These are phyloP conservation scores for Elysia crispata DNA, from an alignment of 2,888 invertebrate genomes.

Conservation along the genomic window DNA sequence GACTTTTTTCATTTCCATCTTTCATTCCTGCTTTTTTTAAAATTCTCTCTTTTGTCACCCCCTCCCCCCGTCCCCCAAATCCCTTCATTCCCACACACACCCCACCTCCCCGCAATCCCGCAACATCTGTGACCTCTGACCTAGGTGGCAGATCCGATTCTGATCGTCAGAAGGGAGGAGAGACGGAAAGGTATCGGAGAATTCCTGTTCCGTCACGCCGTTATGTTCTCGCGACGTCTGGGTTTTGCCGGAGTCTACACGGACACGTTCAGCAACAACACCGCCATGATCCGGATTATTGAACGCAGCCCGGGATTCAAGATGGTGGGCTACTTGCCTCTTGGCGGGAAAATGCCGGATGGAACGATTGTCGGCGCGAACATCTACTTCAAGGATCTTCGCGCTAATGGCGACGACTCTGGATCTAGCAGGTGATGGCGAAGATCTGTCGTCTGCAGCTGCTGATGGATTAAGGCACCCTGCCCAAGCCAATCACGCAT, in stretches of 20 bases:
- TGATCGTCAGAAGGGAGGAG: constrained; percentile 55
- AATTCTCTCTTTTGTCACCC: no score
- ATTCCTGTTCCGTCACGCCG: constrained; percentile 53
- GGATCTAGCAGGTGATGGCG: neutral
- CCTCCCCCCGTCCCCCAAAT: no score
- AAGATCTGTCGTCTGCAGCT: neutral
- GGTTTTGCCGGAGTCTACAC: constrained; percentile 58
- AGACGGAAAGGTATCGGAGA: constrained; percentile 58
- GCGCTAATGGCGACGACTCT: neutral
- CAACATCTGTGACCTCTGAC: no score
- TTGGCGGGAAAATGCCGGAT: constrained; percentile 53
- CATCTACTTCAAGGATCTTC: constrained; percentile 53
- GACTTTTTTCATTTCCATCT: no score
- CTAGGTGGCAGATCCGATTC: constrained; percentile 57
- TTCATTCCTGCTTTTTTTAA: no score
- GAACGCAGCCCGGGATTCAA: constrained; percentile 52
- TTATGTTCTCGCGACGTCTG: constrained; percentile 55
- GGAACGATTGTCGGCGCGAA: constrained; percentile 49
- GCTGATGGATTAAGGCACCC: neutral
- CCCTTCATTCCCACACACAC: no score
- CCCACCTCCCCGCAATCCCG: neutral
- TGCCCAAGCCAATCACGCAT: no score
- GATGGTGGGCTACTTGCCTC: constrained; percentile 54
- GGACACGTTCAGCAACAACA: constrained; percentile 57
- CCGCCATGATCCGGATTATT: constrained; percentile 54